These are phyloP conservation scores for Trypoxylus dichotomus DNA, from an alignment of 1,140 invertebrate species.

Conservation along the genomic window DNA sequence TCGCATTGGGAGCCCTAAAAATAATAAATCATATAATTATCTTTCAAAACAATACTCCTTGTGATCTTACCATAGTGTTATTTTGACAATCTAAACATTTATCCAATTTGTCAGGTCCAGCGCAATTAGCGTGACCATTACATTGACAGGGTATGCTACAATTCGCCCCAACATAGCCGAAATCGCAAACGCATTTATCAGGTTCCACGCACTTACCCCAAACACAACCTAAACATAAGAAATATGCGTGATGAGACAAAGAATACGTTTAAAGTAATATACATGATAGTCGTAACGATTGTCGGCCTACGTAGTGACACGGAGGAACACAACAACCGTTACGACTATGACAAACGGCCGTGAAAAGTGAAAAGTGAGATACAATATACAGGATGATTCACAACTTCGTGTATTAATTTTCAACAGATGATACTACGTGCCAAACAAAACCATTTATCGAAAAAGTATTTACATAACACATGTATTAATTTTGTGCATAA, in stretches of 20 bases:
- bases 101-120: slow-evolving; percentile 79
- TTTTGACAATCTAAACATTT: slow-evolving; percentile 85
- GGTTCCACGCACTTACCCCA: slow-evolving; percentile 84
- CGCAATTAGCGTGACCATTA: slow-evolving; percentile 92
- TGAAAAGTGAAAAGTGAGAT: too few species aligned
- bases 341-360: too few species aligned
- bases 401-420: too few species aligned
- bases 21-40: not conserved
- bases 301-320: too few species aligned
- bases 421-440: too few species aligned
- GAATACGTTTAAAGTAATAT: too few species aligned
- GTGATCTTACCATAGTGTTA: slow-evolving; percentile 75
- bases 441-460: too few species aligned
- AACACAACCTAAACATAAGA: slow-evolving; percentile 69
- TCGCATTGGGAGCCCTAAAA: slow-evolving; percentile 76
- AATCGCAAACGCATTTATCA: slow-evolving; percentile 86
- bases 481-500: too few species aligned
- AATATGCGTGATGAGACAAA: not conserved
- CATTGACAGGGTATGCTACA: slow-evolving; percentile 93
- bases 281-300: too few species aligned
- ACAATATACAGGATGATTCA: too few species aligned
- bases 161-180: slow-evolving; percentile 92
- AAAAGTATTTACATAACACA: too few species aligned
- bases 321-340: too few species aligned
- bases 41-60: not conserved